Conservation (phyloP, 2,113 vertebrate genomes). For the Triplophysa siluroides region DNA sequence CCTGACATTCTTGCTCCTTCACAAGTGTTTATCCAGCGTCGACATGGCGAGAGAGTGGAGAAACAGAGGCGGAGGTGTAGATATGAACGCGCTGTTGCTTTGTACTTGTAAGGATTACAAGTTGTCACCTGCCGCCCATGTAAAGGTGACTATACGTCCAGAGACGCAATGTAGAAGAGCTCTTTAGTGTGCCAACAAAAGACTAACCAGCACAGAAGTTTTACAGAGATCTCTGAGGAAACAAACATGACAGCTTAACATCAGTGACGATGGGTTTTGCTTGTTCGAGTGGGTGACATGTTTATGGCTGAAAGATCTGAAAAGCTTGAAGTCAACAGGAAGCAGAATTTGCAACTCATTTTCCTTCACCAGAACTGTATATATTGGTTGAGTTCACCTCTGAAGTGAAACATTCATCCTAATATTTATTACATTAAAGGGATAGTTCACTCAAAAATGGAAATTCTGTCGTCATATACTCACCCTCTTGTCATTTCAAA, state of each 20-base stretch:
- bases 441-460: too few relatives aligned
- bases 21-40: conserved; percentile 23
- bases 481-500: too few relatives aligned
- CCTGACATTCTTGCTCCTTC: conserved; percentile 24
- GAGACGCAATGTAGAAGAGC: background rate
- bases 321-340: background rate
- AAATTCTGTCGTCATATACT: too few relatives aligned
- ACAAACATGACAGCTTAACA: background rate
- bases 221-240: background rate
- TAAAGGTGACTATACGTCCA: conserved; percentile 11
- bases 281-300: background rate
- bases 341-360: background rate
- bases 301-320: background rate
- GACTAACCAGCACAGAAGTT: background rate
- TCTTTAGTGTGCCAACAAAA: background rate
- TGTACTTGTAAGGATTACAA: conserved; percentile 18
- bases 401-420: too few relatives aligned
- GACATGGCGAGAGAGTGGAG: conserved; percentile 12
- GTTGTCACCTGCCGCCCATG: conserved; percentile 6
- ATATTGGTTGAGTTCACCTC: too few relatives aligned
- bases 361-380: background rate
- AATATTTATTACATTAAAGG: too few relatives aligned
- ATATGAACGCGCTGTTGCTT: background rate
- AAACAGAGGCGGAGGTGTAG: conserved; percentile 23
- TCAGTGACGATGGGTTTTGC: background rate